Evolutionary conservation across 2,797 vertebrate genomes (phyloP).

Genomic region (Neosalanx taihuensis): DNA sequence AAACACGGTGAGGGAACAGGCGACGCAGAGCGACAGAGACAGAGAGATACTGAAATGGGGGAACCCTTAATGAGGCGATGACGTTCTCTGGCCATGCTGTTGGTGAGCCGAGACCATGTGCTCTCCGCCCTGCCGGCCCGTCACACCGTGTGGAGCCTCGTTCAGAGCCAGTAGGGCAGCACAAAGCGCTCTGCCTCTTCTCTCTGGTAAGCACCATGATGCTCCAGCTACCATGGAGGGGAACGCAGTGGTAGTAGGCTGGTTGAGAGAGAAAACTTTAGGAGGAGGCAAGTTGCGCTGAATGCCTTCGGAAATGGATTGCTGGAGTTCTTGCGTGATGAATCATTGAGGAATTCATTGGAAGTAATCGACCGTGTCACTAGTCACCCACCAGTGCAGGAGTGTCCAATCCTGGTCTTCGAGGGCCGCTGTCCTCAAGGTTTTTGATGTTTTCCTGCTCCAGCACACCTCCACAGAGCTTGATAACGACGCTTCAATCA

Average conservation of each 20-base stretch:
- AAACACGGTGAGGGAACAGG: neutral
- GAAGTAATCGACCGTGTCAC: too few relatives aligned
- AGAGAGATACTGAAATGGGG: neutral
- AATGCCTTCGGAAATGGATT: too few relatives aligned
- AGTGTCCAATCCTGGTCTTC: too few relatives aligned
- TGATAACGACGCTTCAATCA: too few relatives aligned
- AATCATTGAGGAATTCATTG: too few relatives aligned
- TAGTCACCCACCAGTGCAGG: too few relatives aligned
- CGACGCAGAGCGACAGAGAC: neutral
- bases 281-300: too few relatives aligned
- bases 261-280: too few relatives aligned
- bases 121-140: conserved; percentile 24
- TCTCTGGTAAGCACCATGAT: conserved; percentile 26
- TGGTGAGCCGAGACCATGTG: conserved; percentile 23
- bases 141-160: conserved; percentile 1
- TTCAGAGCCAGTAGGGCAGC: conserved; percentile 11
- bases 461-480: too few relatives aligned
- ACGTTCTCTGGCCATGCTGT: conserved; percentile 5
- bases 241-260: neutral
- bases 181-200: neutral
- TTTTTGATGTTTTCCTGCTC: too few relatives aligned
- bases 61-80: conserved; percentile 34
- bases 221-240: neutral
- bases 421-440: too few relatives aligned
- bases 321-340: too few relatives aligned